These are phyloP conservation scores for Gorsachius goisagi DNA, from an alignment of 2,113 vertebrate genomes.

Conservation along the genomic window DNA sequence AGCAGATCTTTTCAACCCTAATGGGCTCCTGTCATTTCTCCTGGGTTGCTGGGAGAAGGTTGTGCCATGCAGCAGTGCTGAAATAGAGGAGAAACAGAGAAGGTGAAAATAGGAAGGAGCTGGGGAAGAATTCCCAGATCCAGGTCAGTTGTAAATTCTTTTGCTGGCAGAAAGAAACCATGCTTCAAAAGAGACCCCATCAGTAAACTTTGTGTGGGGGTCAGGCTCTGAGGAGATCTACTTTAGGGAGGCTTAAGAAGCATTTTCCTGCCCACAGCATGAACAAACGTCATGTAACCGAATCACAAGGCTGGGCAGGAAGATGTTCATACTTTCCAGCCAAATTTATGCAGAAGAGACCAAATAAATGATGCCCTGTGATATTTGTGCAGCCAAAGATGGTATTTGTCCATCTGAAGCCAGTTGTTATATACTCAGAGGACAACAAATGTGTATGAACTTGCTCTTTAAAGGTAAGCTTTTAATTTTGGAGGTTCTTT, in stretches of 20 bases:
- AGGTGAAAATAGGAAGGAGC: background rate
- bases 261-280: background rate
- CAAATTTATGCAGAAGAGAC: background rate
- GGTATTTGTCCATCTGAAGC: background rate
- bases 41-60: background rate
- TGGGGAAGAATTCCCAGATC: background rate
- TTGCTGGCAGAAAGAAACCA: background rate
- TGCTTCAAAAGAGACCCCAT: rapidly evolving
- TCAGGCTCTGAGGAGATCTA: background rate
- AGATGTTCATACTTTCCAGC: background rate
- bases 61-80: background rate
- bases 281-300: background rate
- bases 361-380: background rate
- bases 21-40: background rate
- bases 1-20: background rate
- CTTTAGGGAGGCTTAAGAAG: background rate
- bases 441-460: background rate
- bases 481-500: background rate
- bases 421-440: background rate
- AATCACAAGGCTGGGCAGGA: background rate
- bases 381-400: background rate
- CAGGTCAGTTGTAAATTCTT: background rate
- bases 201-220: no score
- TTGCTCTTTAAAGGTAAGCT: background rate
- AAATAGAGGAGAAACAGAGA: background rate